Conservation (phyloP, 2,888 invertebrate species). For the Caradrina kadenii region DNA sequence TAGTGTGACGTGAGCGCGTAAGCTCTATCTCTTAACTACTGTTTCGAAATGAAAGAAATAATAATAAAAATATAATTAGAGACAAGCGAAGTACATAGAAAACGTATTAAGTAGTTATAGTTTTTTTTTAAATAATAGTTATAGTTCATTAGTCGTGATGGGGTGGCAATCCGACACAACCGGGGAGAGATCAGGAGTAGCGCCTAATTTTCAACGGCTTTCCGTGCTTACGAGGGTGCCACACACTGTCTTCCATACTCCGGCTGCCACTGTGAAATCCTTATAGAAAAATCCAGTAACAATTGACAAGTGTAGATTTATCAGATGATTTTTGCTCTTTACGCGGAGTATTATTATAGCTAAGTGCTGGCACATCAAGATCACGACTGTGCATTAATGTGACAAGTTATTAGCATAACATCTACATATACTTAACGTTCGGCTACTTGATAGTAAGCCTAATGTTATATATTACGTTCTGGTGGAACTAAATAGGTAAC, state of each 20-base stretch:
- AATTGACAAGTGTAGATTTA: background rate
- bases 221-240: no score
- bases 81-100: no score
- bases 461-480: slow-evolving; percentile 12
- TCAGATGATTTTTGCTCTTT: background rate
- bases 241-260: no score
- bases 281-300: no score
- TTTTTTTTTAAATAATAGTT: background rate
- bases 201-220: no score
- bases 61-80: no score
- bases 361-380: slow-evolving; percentile 38
- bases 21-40: slow-evolving; percentile 9
- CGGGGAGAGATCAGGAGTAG: no score
- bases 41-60: background rate
- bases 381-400: slow-evolving; percentile 43
- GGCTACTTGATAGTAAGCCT: background rate
- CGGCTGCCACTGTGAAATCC: no score
- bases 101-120: no score
- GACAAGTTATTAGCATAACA: slow-evolving; percentile 42
- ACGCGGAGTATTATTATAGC: background rate
- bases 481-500: slow-evolving; percentile 1
- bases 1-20: background rate
- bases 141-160: background rate
- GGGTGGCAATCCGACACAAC: no score
- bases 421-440: slow-evolving; percentile 30